Evolutionary conservation across 2,888 invertebrate species (phyloP).

Genomic region (Callinectes sapidus): DNA sequence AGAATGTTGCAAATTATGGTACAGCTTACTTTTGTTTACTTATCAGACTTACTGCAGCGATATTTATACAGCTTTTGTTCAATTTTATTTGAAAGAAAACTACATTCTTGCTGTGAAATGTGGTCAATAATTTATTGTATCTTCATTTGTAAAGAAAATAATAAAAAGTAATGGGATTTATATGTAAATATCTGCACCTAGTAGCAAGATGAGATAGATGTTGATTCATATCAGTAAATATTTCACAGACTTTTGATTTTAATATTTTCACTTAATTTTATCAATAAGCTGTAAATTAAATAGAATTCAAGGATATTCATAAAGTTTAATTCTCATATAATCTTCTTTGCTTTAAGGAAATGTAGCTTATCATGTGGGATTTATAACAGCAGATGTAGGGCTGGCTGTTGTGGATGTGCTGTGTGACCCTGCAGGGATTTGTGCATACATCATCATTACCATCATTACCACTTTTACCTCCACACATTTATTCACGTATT

Average conservation of each 20-base stretch:
- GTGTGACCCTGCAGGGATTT: not conserved
- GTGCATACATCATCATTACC: not conserved
- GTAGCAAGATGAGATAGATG: not conserved
- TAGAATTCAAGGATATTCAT: not conserved
- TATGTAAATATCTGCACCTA: slow-evolving; percentile 16
- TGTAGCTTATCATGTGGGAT: not conserved
- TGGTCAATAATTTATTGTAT: not conserved
- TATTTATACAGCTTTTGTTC: not conserved
- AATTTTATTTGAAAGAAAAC: not conserved
- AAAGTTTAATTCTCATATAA: not conserved
- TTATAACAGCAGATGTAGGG: not conserved
- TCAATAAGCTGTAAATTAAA: not conserved
- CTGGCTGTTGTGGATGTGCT: not conserved
- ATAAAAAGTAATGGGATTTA: not conserved
- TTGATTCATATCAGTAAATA: not conserved
- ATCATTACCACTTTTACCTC: slow-evolving; percentile 10
- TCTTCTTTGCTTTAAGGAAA: not conserved
- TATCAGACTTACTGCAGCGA: not conserved
- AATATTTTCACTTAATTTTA: not conserved
- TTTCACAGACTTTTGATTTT: not conserved
- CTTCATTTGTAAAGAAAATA: not conserved
- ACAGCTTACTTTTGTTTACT: not conserved
- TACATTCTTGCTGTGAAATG: not conserved
- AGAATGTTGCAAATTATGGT: not conserved
- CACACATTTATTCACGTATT: not conserved